Evolutionary conservation across 2,797 vertebrate genomes (phyloP).

Genomic region (Hirundo rustica): DNA sequence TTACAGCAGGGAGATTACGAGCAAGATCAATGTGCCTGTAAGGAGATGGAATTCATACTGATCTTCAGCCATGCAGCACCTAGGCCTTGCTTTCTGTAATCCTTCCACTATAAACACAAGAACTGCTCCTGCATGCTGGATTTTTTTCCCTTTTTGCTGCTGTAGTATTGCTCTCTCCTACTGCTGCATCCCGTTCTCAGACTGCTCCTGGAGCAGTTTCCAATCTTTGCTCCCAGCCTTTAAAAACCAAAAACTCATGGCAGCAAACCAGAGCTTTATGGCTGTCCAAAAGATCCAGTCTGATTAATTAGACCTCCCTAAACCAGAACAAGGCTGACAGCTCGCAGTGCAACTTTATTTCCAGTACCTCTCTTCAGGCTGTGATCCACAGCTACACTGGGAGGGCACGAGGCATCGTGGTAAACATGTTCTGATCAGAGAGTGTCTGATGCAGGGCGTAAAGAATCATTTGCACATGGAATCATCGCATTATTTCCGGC

Average conservation of each 20-base stretch:
- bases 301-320: neutral
- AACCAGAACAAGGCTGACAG: neutral
- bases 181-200: neutral
- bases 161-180: neutral
- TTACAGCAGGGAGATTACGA: neutral
- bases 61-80: constrained; percentile 38
- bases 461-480: neutral
- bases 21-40: constrained; percentile 36
- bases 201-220: neutral
- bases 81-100: neutral
- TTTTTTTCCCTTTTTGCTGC: neutral
- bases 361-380: neutral
- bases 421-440: neutral
- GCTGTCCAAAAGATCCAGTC: neutral
- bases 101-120: neutral
- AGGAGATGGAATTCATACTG: constrained; percentile 13
- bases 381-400: neutral
- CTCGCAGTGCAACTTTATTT: neutral
- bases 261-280: neutral
- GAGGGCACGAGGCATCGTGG: neutral
- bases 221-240: neutral
- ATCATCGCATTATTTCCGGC: neutral
- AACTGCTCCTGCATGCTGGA: neutral
- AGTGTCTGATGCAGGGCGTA: neutral
- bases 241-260: neutral